phyloP scores from a whole-genome alignment of 2,797 vertebrate genomes.

The Taeniopygia guttata region DNA sequence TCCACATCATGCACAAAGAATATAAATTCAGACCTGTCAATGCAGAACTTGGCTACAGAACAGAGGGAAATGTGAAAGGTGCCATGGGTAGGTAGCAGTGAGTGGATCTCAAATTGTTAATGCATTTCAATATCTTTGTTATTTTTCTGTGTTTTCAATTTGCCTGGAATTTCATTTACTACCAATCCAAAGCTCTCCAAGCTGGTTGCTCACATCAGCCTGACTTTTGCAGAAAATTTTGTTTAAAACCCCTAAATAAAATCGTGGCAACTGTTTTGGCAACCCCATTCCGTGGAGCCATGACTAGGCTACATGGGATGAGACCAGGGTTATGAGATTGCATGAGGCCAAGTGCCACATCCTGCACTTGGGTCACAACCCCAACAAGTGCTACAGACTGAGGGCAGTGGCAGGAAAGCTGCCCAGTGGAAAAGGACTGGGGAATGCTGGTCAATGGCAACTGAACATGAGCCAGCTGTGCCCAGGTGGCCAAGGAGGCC shows the following conservation, averaged over 20 bases:
- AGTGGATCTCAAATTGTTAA: background rate
- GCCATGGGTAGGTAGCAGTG: background rate
- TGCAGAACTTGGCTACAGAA: background rate
- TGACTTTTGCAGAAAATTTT: background rate
- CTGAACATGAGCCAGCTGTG: background rate
- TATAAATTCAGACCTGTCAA: background rate
- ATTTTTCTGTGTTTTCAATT: background rate
- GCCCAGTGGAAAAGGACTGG: background rate
- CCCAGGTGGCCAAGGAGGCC: background rate
- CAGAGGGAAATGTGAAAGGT: background rate
- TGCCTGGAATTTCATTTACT: background rate
- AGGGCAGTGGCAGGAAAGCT: background rate
- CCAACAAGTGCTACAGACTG: accelerated
- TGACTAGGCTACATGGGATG: too few relatives aligned
- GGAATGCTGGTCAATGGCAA: accelerated
- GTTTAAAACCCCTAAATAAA: background rate
- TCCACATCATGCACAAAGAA: background rate
- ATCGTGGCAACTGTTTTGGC: background rate
- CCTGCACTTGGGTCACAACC: background rate
- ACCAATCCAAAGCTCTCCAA: background rate
- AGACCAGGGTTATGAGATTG: background rate
- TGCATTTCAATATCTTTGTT: background rate
- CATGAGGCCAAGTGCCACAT: too few relatives aligned
- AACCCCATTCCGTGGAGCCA: background rate
- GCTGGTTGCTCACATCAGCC: background rate